These are phyloP conservation scores for Entomobrya multifasciata DNA, from an alignment of 2,888 invertebrate species.

Conservation along the genomic window DNA sequence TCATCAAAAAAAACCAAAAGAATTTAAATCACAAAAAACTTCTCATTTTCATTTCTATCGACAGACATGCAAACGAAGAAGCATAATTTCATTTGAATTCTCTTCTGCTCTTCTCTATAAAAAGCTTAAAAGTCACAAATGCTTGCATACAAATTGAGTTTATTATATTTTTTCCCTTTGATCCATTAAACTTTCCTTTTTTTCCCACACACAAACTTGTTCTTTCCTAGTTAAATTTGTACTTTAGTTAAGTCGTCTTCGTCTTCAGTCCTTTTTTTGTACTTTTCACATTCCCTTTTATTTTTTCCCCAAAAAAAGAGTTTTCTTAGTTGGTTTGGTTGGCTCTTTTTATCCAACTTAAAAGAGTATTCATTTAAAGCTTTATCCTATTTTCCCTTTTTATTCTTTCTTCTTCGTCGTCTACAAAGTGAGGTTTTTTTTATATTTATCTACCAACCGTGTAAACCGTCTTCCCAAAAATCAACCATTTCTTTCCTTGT, in stretches of 20 bases:
- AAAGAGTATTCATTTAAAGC: constrained; percentile 37
- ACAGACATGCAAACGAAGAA: too few species aligned
- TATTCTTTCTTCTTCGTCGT: background rate
- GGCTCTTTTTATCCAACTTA: too few species aligned
- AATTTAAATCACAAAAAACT: too few species aligned
- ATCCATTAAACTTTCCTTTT: constrained; percentile 21
- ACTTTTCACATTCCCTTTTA: too few species aligned
- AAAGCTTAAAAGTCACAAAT: background rate
- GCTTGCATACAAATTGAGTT: constrained; percentile 42
- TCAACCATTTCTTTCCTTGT: background rate
- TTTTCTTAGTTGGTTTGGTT: too few species aligned
- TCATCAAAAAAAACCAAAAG: too few species aligned
- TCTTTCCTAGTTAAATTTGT: background rate
- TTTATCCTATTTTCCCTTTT: background rate
- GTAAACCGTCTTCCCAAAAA: too few species aligned
- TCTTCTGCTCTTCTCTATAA: background rate
- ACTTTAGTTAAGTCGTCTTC: too few species aligned
- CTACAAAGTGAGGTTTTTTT: background rate
- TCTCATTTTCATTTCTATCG: too few species aligned
- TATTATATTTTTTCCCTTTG: constrained; percentile 12
- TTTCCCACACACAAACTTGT: background rate
- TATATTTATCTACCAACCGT: too few species aligned
- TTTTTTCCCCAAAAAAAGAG: too few species aligned
- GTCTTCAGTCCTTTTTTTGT: too few species aligned
- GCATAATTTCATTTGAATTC: constrained; percentile 16